Conservation (phyloP, 2,113 vertebrate species). For the Xiphophorus couchianus region DNA sequence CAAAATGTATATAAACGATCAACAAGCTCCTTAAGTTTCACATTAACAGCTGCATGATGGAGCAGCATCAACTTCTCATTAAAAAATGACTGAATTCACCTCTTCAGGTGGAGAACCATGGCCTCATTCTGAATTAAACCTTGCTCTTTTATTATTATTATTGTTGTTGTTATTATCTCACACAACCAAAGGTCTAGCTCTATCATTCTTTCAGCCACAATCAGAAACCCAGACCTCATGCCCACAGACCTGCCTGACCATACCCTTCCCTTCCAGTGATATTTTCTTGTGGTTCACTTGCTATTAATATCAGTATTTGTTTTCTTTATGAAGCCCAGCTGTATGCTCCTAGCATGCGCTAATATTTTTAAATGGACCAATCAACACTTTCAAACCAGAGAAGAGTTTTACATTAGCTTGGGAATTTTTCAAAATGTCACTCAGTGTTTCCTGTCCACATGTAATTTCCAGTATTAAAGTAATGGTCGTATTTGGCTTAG, state of each 20-base stretch:
- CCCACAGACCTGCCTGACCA: conserved; percentile 31
- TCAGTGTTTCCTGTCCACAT: conserved; percentile 69
- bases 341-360: conserved; percentile 14
- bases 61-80: no score
- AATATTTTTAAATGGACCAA: conserved; percentile 57
- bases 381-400: conserved; percentile 59
- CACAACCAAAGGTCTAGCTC: background rate
- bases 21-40: no score
- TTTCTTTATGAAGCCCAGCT: conserved; percentile 39
- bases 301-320: conserved; percentile 33
- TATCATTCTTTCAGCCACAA: background rate
- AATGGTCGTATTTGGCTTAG: conserved; percentile 67
- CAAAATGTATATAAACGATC: no score
- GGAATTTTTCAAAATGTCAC: conserved; percentile 65
- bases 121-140: no score
- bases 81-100: no score
- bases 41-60: no score
- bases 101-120: no score
- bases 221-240: conserved; percentile 17
- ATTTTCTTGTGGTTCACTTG: conserved; percentile 34
- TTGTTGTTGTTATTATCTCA: background rate
- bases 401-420: conserved; percentile 59
- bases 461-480: conserved; percentile 57
- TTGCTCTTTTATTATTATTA: background rate
- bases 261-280: conserved; percentile 1